Percentiles rank a stretch among this genome's conserved stretches.
These are phyloP conservation scores for Sakesphorus luctuosus DNA, from an alignment of 2,113 vertebrate species.

Conservation along the genomic window DNA sequence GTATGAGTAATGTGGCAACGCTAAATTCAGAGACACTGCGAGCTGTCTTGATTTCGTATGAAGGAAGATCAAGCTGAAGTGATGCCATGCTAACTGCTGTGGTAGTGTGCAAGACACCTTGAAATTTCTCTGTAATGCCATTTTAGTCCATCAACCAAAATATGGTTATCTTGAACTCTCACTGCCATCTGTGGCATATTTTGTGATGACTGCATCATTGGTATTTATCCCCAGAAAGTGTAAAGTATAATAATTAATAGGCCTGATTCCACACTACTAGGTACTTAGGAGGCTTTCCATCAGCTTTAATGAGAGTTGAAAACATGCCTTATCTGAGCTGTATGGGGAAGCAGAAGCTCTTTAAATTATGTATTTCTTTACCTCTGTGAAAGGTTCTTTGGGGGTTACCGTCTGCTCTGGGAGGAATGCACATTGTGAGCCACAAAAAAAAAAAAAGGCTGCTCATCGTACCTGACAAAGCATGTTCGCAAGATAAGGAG, in stretches of 20 bases:
- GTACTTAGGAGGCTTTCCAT: constrained; percentile 1
- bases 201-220: background rate
- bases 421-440: background rate
- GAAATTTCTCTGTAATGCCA: constrained; percentile 22
- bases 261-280: background rate
- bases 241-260: background rate
- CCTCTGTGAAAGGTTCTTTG: background rate
- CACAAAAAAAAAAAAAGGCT: background rate
- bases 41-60: background rate
- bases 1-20: background rate
- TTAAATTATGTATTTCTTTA: background rate
- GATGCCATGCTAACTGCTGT: background rate
- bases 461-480: background rate
- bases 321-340: background rate
- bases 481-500: background rate
- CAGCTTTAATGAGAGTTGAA: background rate
- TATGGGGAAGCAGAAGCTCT: background rate
- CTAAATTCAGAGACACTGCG: background rate
- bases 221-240: background rate
- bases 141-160: constrained; percentile 35
- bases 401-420: background rate
- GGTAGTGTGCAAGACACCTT: background rate
- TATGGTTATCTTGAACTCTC: background rate
- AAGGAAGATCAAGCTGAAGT: background rate
- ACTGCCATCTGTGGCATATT: background rate